These are phyloP conservation scores for Caenorhabditis sinica DNA, from an alignment of 2,888 invertebrate species.

Conservation along the genomic window DNA sequence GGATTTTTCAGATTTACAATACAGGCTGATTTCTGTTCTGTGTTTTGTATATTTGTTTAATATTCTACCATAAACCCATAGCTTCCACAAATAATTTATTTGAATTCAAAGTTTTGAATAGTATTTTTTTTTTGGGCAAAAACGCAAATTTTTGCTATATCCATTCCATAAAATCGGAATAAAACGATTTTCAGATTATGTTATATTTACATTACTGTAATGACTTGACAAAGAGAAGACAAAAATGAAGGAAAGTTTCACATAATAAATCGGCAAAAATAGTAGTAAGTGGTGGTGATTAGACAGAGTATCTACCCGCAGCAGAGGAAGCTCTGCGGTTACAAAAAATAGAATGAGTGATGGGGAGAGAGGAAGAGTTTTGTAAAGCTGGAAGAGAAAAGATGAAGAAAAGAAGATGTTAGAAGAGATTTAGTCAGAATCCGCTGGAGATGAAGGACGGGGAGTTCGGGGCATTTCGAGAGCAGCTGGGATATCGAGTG, in stretches of 20 bases:
- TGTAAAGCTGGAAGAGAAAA: slow-evolving; percentile 50
- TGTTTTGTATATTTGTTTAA: slow-evolving; percentile 30
- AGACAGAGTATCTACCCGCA: slow-evolving; percentile 39
- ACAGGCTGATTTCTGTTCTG: slow-evolving; percentile 36
- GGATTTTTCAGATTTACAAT: no score
- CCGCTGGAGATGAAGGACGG: slow-evolving; percentile 65
- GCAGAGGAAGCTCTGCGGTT: slow-evolving; percentile 54
- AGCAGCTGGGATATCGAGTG: slow-evolving; percentile 70
- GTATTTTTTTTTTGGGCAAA: slow-evolving; percentile 33
- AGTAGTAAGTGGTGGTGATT: background rate
- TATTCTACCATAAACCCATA: slow-evolving; percentile 12
- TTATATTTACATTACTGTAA: slow-evolving; percentile 28
- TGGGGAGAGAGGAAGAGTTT: background rate
- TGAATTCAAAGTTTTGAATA: background rate
- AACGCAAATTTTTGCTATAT: no score
- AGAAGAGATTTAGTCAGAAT: slow-evolving; percentile 17
- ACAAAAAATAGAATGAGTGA: slow-evolving; percentile 48
- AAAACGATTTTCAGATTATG: slow-evolving; percentile 2
- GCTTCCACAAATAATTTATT: slow-evolving; percentile 48
- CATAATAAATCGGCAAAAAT: slow-evolving; percentile 38
- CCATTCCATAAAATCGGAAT: slow-evolving; percentile 47
- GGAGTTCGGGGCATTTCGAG: slow-evolving; percentile 78
- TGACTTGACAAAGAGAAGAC: no score
- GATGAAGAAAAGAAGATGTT: background rate
- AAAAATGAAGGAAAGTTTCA: background rate